A percentile compares a stretch with the other conserved stretches of the same genome.
phyloP scores from a whole-genome alignment of 2,888 invertebrate genomes.

The Magallana nippona region DNA sequence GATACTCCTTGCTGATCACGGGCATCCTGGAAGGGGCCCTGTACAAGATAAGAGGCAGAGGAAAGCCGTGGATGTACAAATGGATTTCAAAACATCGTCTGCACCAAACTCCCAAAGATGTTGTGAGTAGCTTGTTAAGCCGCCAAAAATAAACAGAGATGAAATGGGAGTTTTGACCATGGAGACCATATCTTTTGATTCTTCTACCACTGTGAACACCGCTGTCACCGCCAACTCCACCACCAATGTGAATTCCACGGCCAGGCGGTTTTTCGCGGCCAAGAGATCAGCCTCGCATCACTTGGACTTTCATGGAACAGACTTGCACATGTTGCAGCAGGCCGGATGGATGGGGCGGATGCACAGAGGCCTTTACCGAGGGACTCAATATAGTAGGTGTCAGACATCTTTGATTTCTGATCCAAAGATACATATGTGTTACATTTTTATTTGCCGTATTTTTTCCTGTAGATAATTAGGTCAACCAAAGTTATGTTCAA shows the following conservation, averaged over 20 bases:
- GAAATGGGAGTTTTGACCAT: constrained; percentile 33
- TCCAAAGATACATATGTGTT: neutral
- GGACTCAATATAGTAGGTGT: constrained; percentile 28
- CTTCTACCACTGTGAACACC: constrained; percentile 12
- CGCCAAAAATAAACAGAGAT: constrained; percentile 35
- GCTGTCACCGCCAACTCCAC: constrained; percentile 10
- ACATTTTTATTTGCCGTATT: neutral
- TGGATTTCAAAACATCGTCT: constrained; percentile 35
- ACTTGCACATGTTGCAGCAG: constrained; percentile 40
- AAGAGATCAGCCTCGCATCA: constrained; percentile 38
- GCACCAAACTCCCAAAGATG: constrained; percentile 19
- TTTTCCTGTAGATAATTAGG: neutral
- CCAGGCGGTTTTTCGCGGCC: constrained; percentile 32
- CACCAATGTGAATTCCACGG: constrained; percentile 38
- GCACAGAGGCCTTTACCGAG: constrained; percentile 35
- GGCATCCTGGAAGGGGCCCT: constrained; percentile 16
- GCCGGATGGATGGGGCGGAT: constrained; percentile 35
- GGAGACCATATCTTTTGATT: constrained; percentile 32
- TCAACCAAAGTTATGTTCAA: neutral
- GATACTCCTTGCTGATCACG: constrained; percentile 9
- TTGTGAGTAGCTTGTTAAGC: constrained; percentile 33
- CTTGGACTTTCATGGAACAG: constrained; percentile 39
- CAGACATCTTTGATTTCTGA: neutral
- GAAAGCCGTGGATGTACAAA: constrained; percentile 4
- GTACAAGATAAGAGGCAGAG: constrained; percentile 29